Conservation (phyloP, 2,797 vertebrate genomes). For the Helarctos malayanus region DNA sequence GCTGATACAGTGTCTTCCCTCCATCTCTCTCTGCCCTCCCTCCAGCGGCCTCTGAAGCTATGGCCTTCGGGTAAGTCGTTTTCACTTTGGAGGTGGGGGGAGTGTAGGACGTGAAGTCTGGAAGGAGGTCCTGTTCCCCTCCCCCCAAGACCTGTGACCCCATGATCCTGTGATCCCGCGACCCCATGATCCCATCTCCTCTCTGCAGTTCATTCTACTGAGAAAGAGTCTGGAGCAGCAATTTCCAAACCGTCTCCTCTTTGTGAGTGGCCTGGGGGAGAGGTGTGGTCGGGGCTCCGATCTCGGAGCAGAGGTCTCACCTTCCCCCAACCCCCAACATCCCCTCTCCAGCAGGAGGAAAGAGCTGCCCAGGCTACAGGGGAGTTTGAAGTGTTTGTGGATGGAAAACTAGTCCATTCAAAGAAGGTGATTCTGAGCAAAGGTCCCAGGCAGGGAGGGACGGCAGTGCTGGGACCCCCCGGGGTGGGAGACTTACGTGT, state of each 20-base stretch:
- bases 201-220: conserved; percentile 75
- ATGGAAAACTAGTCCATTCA: conserved; percentile 77
- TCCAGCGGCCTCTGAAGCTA: conserved; percentile 84
- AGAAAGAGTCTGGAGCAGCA: conserved; percentile 77
- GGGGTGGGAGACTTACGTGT: rapidly evolving
- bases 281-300: background rate
- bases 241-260: conserved; percentile 74
- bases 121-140: background rate
- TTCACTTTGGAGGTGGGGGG: background rate
- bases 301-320: background rate
- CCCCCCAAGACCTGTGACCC: background rate
- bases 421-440: conserved; percentile 80
- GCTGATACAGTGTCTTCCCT: background rate
- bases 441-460: background rate
- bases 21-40: background rate
- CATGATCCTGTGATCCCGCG: background rate
- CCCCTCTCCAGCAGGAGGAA: conserved; percentile 65
- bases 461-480: background rate
- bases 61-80: conserved; percentile 76
- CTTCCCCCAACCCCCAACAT: background rate
- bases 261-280: conserved; percentile 65
- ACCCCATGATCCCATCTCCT: background rate
- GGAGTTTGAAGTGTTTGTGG: conserved; percentile 83
- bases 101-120: background rate
- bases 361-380: conserved; percentile 34